Evolutionary conservation across 2,113 vertebrate genomes (phyloP), one percentile per base, ranked within the genome.

Genomic region (Phocoena phocoena): DNA sequence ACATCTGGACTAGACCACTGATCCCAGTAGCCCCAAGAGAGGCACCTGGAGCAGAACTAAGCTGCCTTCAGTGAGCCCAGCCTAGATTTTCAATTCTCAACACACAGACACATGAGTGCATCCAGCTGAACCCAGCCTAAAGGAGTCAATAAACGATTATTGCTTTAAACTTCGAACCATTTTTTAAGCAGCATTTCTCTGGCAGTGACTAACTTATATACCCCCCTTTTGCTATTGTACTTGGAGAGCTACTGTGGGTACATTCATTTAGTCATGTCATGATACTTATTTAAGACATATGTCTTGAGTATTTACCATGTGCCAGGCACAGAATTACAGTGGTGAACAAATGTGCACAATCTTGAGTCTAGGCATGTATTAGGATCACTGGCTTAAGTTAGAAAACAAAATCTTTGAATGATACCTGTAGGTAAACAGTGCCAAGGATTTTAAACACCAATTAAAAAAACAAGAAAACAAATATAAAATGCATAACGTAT

Each of bases 401-500:
- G 41, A 80, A 89, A 87, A 87, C 18, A 83, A 31, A 36, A 50
- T 84, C 38, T 73, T 63, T 20, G 11, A 60, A 47, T 65, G 26
- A 4, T 81, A 70, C 20, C 44, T 68, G 2, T 44, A 70, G 14
- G 31, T 36, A 89, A 76, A 63, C 33, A 77, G 5, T 83, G 28
- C 55, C 20, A 3, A 90, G 13, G 8, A 84, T 31, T 91, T 62
- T 86, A 76, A 83, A 88, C 1, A 26, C 11, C 33, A 81, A 47
- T 31, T 65, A 15, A 47, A 95, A 95, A 84, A 62, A 71, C 20
- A 47, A 87, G 63, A 65, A 95, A 93, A 84, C 18, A 88, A 96
- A 92, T 21, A 60, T 21, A 50, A 50, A 71, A 76, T 31, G 25
- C 47, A 76, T 47, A 58, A 41, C 0, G 33, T 47, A 88, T 21